These are phyloP conservation scores for Ammodytes dubius DNA, from an alignment of 2,113 vertebrate species.

Conservation along the genomic window DNA sequence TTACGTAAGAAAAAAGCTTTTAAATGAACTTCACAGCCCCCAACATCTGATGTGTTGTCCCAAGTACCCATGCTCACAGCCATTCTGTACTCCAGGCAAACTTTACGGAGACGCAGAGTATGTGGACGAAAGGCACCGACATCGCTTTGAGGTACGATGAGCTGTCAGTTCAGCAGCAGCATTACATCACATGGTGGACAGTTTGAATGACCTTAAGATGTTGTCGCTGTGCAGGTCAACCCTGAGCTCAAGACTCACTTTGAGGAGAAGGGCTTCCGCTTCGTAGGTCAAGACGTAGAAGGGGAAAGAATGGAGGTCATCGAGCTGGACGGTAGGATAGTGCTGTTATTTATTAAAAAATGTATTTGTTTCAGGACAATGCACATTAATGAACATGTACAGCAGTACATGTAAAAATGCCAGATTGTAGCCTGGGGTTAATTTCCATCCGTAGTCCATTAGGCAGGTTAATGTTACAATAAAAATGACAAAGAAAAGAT, in stretches of 20 bases:
- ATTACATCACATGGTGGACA: too few relatives aligned
- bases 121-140: constrained; percentile 94
- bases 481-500: too few relatives aligned
- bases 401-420: too few relatives aligned
- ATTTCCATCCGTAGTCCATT: too few relatives aligned
- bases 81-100: constrained; percentile 84
- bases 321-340: constrained; percentile 90
- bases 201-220: neutral
- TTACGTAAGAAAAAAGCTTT: constrained; percentile 85
- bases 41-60: neutral
- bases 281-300: constrained; percentile 95
- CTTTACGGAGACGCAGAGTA: constrained; percentile 92
- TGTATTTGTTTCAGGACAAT: too few relatives aligned
- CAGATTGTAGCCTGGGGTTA: too few relatives aligned
- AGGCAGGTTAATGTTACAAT: too few relatives aligned
- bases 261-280: constrained; percentile 91
- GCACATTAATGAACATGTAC: too few relatives aligned
- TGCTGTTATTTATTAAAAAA: too few relatives aligned
- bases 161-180: neutral
- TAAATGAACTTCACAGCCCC: neutral
- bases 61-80: neutral
- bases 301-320: constrained; percentile 97
- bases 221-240: constrained; percentile 88
- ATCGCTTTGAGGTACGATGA: constrained; percentile 93
- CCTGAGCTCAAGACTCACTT: constrained; percentile 92